phyloP scores from a whole-genome alignment of 2,888 invertebrate genomes.

The Cryptus armator region DNA sequence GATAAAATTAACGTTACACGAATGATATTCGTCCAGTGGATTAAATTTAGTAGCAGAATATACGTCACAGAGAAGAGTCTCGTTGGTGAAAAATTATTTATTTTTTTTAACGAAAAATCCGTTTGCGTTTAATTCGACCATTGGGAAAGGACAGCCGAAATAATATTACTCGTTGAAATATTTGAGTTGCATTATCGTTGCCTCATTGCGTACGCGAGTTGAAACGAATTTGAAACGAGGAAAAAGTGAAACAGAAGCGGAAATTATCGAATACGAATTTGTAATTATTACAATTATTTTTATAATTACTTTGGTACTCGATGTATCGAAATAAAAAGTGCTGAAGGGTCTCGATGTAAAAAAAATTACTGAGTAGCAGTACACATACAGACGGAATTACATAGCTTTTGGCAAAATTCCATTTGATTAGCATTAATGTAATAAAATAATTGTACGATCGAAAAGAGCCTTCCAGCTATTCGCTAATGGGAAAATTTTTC shows the following conservation, averaged over 20 bases:
- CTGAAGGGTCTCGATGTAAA: no score
- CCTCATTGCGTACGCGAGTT: background rate
- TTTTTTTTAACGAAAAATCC: background rate
- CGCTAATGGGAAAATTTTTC: no score
- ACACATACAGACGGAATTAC: no score
- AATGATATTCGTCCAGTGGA: conserved; percentile 14
- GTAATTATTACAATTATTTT: background rate
- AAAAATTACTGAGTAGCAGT: no score
- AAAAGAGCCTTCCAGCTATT: no score
- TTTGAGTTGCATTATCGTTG: background rate
- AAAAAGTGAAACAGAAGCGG: background rate
- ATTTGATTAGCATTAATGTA: no score
- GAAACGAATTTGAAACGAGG: background rate
- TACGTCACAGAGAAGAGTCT: background rate
- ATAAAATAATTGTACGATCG: no score
- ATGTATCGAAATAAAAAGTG: background rate
- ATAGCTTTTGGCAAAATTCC: no score
- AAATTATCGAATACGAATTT: background rate
- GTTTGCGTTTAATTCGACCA: background rate
- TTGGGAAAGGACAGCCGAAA: background rate
- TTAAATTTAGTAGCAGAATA: background rate
- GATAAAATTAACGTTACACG: conserved; percentile 55
- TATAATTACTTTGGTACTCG: background rate
- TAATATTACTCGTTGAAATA: background rate
- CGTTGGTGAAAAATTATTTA: background rate